phyloP scores from a whole-genome alignment of 2,113 vertebrate species.

The Phalacrocorax carbo region DNA sequence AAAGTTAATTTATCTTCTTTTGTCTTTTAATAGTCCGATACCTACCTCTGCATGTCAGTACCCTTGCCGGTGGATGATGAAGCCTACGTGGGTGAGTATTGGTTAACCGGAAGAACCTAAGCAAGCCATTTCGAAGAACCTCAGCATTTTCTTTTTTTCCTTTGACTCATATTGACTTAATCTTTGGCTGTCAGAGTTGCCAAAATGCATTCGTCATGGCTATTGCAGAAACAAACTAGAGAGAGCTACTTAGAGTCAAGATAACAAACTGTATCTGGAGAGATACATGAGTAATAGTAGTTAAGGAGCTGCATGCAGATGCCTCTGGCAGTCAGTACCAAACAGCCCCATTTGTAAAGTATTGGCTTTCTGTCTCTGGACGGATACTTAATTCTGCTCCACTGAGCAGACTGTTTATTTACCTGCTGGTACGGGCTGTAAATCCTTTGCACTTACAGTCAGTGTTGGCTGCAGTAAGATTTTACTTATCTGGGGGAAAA shows the following conservation, averaged over 20 bases:
- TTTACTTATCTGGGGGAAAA: neutral
- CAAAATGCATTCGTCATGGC: slow-evolving; percentile 54
- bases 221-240: slow-evolving; percentile 58
- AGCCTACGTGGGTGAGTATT: slow-evolving; percentile 88
- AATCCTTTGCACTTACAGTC: slow-evolving; percentile 53
- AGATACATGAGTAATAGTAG: slow-evolving; percentile 33
- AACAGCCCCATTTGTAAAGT: slow-evolving; percentile 58
- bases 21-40: slow-evolving; percentile 85
- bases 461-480: neutral
- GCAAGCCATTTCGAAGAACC: neutral
- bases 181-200: slow-evolving; percentile 34
- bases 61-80: slow-evolving; percentile 82
- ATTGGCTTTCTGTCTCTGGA: slow-evolving; percentile 71
- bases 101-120: neutral
- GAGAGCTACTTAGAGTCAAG: slow-evolving; percentile 33
- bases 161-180: slow-evolving; percentile 29
- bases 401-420: slow-evolving; percentile 63
- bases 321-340: neutral
- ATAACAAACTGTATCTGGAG: slow-evolving; percentile 56
- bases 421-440: slow-evolving; percentile 47
- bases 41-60: slow-evolving; percentile 90
- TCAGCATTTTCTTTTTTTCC: slow-evolving; percentile 4
- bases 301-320: slow-evolving; percentile 51
- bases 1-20: neutral
- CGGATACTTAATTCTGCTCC: slow-evolving; percentile 48